Evolutionary conservation across 2,113 vertebrate genomes (phyloP), one percentile per base, ranked within the genome.

Genomic region (Thryonomys swinderianus): DNA sequence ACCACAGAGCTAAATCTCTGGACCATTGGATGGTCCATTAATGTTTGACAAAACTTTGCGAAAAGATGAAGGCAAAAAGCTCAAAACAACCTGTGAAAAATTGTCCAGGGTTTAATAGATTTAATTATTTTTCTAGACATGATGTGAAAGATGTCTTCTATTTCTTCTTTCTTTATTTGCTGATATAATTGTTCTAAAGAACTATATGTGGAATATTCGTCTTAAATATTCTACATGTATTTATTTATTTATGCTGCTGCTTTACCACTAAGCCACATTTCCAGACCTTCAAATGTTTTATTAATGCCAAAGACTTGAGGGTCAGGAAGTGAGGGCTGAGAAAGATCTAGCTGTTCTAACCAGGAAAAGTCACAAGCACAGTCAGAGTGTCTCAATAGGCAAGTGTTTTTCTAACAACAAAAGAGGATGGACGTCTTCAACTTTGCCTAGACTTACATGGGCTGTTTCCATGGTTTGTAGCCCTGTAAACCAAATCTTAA

Each of bases 401-500:
- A 2, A 5, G 55, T 12, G 9, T 55, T 90, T 61, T 48, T 61
- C 85, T 42, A 32, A 90, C 80, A 76, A 78, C 62, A 76, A 61
- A 64, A 91, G 76, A 59, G 32, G 69, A 62, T n/a, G 10, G 21
- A 73, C 91, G n/a, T 67, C 59, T 59, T 81, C 48, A 84, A 8
- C 62, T 62, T 45, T 62, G 37, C n/a, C 73, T 78, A 53, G 71
- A 80, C 67, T 71, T 84, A 61, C 20, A 34, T 67, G 18, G 25
- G 57, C 81, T 90, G 81, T 79, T 48, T 55, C 32, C 69, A 73
- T 48, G 67, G 61, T 67, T 45, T n/a, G 32, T 94, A 87, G 55
- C 69, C 20, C 76, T 94, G 89, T 81, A 69, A 92, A 87, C 42
- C 76, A 85, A 82, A 85, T 85, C 92, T 85, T 71, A 73, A 84